Conservation (phyloP, 2,797 vertebrate species). For the Sparidentex hasta region DNA sequence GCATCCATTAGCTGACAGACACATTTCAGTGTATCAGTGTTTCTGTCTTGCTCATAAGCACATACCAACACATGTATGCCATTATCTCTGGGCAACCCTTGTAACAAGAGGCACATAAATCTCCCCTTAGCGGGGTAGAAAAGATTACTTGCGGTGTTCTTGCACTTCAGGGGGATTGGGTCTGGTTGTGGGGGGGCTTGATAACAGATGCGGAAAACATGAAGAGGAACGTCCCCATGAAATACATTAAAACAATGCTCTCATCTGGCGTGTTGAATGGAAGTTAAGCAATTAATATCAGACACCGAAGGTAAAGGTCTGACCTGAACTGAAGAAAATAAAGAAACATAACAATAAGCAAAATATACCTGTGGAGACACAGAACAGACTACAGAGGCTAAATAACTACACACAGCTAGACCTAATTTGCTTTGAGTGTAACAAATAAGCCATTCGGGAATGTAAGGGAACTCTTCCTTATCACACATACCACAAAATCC, state of each 20-base stretch:
- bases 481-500: constrained; percentile 27
- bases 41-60: constrained; percentile 26
- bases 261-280: constrained; percentile 2
- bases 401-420: constrained; percentile 6
- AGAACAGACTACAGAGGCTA: constrained; percentile 6
- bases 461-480: constrained; percentile 44
- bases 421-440: constrained; percentile 22
- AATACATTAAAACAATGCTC: constrained; percentile 20
- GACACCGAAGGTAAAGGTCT: neutral
- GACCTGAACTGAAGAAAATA: too few species aligned
- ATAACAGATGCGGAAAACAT: constrained; percentile 41
- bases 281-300: constrained; percentile 14
- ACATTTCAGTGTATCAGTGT: constrained; percentile 45
- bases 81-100: constrained; percentile 43
- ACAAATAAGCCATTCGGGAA: constrained; percentile 48
- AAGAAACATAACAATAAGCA: constrained; percentile 7
- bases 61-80: constrained; percentile 39
- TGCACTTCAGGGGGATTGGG: neutral
- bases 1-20: constrained; percentile 47
- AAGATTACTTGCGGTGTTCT: constrained; percentile 34
- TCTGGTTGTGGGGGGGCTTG: constrained; percentile 37
- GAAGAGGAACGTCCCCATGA: constrained; percentile 30
- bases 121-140: constrained; percentile 33
- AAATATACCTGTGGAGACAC: constrained; percentile 27
- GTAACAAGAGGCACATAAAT: constrained; percentile 40